phyloP scores from a whole-genome alignment of 2,113 vertebrate species.

The Malaclemys terrapin region DNA sequence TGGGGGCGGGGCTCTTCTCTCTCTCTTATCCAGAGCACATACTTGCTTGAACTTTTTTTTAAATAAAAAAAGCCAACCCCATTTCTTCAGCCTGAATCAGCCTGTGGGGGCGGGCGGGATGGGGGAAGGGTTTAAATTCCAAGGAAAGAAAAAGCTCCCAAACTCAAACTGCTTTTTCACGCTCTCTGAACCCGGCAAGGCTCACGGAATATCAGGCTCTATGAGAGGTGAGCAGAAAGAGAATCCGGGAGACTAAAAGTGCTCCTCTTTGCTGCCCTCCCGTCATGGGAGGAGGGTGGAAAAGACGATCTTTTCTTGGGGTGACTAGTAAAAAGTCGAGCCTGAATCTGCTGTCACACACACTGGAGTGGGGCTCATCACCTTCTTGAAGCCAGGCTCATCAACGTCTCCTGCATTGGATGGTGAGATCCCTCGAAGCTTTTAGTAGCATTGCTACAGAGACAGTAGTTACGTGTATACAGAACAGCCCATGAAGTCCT shows the following conservation, averaged over 20 bases:
- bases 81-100: background rate
- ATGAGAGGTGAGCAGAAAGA: background rate
- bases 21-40: background rate
- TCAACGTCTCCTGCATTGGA: background rate
- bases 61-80: background rate
- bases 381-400: background rate
- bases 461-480: background rate
- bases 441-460: background rate
- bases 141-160: background rate
- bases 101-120: background rate
- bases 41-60: background rate
- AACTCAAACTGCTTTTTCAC: background rate
- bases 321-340: background rate
- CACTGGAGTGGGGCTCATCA: background rate
- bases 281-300: background rate
- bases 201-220: background rate
- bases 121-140: background rate
- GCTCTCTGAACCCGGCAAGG: accelerated
- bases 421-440: background rate
- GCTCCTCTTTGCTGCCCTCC: background rate
- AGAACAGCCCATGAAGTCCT: background rate
- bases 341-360: background rate
- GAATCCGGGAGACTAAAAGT: background rate
- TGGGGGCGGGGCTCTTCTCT: background rate
- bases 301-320: background rate